Conservation (phyloP, 35 echinoderm and acorn worm species). For the Heliocidaris tuberculata region DNA sequence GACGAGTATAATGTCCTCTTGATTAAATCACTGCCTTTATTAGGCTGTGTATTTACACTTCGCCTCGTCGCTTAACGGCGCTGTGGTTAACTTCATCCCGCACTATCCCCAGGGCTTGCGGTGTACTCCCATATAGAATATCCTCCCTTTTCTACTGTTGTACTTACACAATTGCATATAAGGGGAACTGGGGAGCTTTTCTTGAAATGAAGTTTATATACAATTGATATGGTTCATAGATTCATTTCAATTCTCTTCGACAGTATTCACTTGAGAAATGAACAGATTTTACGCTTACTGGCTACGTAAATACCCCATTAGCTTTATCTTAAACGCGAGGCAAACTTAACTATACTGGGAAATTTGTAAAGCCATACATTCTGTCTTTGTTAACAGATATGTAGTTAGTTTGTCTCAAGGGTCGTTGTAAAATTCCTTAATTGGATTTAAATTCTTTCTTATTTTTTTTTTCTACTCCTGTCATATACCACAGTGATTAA, state of each 20-base stretch:
- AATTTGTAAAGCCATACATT: not conserved
- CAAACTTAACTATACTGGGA: too few species aligned
- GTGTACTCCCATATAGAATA: not conserved
- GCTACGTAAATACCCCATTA: not conserved
- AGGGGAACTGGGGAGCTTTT: not conserved
- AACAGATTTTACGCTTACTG: not conserved
- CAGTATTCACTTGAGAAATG: not conserved
- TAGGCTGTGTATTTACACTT: conserved; percentile 47
- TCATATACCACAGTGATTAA: too few species aligned
- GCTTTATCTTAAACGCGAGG: not conserved
- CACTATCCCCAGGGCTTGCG: not conserved
- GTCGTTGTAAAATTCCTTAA: not conserved
- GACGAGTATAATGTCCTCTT: conserved; percentile 26
- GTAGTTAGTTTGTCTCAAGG: too few species aligned
- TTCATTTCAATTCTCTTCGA: not conserved
- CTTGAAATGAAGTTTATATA: not conserved
- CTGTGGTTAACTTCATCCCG: not conserved
- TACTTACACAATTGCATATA: conserved; percentile 9
- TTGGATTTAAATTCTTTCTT: not conserved
- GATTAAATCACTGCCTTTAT: conserved; percentile 53
- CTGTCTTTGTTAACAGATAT: not conserved
- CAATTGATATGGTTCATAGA: not conserved
- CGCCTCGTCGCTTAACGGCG: conserved; percentile 16
- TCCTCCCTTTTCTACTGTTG: not conserved
- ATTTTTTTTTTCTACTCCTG: too few species aligned